Evolutionary conservation across 2,888 invertebrate genomes (phyloP).

Genomic region (Galeopsomyia nigrocyanea): DNA sequence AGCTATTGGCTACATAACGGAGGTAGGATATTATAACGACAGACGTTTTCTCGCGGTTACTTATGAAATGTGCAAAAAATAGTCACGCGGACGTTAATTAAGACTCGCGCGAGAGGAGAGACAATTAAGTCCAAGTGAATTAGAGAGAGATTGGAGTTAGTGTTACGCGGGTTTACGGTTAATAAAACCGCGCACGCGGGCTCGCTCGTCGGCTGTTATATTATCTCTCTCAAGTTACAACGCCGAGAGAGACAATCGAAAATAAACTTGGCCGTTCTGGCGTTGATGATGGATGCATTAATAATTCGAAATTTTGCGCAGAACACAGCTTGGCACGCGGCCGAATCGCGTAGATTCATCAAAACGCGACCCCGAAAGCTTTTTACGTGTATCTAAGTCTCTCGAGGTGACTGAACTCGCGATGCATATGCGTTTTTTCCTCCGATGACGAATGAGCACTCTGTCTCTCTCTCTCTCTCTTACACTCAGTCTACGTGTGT

Average conservation of each 20-base stretch:
- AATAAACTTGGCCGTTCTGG: background rate
- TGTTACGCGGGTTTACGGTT: no score
- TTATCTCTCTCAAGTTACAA: no score
- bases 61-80: background rate
- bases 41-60: conserved; percentile 3
- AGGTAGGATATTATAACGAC: background rate
- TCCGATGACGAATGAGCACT: conserved; percentile 34
- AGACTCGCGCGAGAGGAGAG: no score
- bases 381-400: conserved; percentile 33
- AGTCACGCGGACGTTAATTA: background rate
- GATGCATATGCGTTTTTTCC: conserved; percentile 1
- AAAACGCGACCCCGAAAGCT: conserved; percentile 11
- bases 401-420: conserved; percentile 28
- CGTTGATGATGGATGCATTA: conserved; percentile 32
- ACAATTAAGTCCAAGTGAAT: no score
- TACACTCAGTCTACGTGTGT: no score
- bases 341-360: conserved; percentile 33
- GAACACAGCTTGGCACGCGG: conserved; percentile 34
- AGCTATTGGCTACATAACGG: background rate
- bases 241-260: background rate
- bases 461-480: no score
- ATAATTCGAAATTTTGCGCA: conserved; percentile 36
- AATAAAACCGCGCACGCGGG: no score
- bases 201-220: no score
- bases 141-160: no score